These are phyloP conservation scores for Lycopodina hypogea DNA, from an alignment of 37 sponge, comb jelly and placozoan genomes.

Conservation along the genomic window DNA sequence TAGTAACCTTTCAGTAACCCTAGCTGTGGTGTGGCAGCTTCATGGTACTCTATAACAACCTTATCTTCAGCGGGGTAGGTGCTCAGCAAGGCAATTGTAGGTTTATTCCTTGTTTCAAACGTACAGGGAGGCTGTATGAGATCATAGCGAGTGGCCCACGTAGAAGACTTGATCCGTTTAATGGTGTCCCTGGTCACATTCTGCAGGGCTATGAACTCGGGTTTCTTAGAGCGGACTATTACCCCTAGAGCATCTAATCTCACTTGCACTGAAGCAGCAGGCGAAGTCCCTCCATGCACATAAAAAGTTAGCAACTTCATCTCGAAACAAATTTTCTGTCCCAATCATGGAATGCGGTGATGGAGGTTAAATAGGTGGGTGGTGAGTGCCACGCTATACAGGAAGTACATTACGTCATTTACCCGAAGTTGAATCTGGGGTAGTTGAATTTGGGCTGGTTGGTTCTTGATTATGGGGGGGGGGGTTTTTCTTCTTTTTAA, in stretches of 20 bases:
- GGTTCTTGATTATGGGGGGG: too few species aligned
- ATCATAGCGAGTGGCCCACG: constrained; percentile 66
- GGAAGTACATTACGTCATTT: too few species aligned
- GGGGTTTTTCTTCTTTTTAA: too few species aligned
- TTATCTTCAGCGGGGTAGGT: constrained; percentile 60
- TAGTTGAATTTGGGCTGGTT: too few species aligned
- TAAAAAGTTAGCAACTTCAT: constrained; percentile 75
- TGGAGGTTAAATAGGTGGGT: too few species aligned
- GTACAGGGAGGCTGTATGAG: constrained; percentile 41
- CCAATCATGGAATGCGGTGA: too few species aligned
- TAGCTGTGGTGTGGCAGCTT: constrained; percentile 17
- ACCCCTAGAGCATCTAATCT: constrained; percentile 63
- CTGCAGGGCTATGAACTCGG: constrained; percentile 75
- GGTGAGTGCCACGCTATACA: too few species aligned
- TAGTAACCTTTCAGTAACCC: constrained; percentile 45
- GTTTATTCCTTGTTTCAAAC: constrained; percentile 64
- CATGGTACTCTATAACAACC: constrained; percentile 14
- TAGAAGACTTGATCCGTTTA: constrained; percentile 33
- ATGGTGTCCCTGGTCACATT: constrained; percentile 53
- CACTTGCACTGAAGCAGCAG: constrained; percentile 1
- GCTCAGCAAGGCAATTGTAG: constrained; percentile 53
- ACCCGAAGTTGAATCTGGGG: too few species aligned
- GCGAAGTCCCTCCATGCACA: constrained; percentile 19
- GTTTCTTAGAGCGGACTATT: constrained; percentile 48
- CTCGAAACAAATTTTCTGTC: too few species aligned